Evolutionary conservation across 2,797 vertebrate genomes (phyloP).

Genomic region (Sebastes trivittatus): DNA sequence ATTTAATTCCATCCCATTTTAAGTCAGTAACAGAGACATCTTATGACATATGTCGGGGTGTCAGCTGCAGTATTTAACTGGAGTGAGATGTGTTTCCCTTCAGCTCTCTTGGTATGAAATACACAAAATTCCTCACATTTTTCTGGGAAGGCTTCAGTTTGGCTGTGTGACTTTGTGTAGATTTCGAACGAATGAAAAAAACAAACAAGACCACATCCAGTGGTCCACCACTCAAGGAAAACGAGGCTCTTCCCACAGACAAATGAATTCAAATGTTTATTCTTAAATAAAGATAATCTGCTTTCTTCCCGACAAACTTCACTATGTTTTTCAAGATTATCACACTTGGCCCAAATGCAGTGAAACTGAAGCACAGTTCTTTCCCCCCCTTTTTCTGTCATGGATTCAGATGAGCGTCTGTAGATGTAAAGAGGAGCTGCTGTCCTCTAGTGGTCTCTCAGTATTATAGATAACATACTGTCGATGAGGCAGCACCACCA

Average conservation of each 20-base stretch:
- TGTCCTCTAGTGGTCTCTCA: conserved; percentile 53
- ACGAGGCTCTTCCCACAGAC: not conserved
- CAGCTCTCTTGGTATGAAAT: conserved; percentile 9
- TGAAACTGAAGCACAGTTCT: not conserved
- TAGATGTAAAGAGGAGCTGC: conserved; percentile 8
- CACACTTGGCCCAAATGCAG: not conserved
- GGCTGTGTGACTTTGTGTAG: conserved; percentile 16
- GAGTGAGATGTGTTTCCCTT: not conserved
- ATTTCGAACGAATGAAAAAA: not conserved
- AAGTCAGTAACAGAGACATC: not conserved
- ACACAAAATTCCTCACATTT: conserved; percentile 41
- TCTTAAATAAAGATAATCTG: not conserved
- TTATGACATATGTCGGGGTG: not conserved
- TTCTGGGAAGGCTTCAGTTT: conserved; percentile 3
- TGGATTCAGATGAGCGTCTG: not conserved
- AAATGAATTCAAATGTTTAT: not conserved
- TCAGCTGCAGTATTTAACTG: not conserved
- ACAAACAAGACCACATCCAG: not conserved
- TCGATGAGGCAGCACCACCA: not conserved
- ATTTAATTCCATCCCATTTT: not conserved
- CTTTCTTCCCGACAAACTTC: not conserved
- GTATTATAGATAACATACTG: not conserved
- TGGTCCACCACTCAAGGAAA: not conserved
- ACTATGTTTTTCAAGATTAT: not conserved
- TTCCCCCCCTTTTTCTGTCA: not conserved